Conservation (phyloP, 2,888 invertebrate genomes). For the Lepetodrilus schrolli region DNA sequence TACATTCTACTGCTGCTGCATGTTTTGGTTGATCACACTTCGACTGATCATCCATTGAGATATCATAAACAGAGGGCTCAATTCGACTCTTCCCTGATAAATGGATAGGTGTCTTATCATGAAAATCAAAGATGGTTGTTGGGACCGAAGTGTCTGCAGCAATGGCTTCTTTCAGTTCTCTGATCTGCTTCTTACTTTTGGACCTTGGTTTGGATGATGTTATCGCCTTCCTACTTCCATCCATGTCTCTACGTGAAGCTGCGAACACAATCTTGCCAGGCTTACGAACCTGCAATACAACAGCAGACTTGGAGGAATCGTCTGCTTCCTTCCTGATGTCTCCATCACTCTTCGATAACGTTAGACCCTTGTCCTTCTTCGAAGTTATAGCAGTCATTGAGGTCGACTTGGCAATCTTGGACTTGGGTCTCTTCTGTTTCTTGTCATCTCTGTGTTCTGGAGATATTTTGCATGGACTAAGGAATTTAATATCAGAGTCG, state of each 20-base stretch:
- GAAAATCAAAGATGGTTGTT: slow-evolving; percentile 56
- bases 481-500: too few relatives aligned
- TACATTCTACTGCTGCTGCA: background rate
- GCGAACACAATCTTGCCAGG: slow-evolving; percentile 63
- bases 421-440: background rate
- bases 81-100: slow-evolving; percentile 34
- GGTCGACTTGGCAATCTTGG: background rate
- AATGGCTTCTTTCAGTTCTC: slow-evolving; percentile 45
- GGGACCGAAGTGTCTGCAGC: slow-evolving; percentile 40
- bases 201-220: slow-evolving; percentile 54
- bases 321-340: background rate
- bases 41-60: slow-evolving; percentile 52
- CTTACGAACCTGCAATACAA: slow-evolving; percentile 50
- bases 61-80: slow-evolving; percentile 48
- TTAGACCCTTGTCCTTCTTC: background rate
- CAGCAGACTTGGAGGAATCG: slow-evolving; percentile 28
- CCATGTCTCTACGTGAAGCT: slow-evolving; percentile 57
- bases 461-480: background rate
- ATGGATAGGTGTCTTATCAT: slow-evolving; percentile 51
- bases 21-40: background rate
- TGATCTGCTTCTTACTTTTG: slow-evolving; percentile 52
- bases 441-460: too few relatives aligned
- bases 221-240: slow-evolving; percentile 60
- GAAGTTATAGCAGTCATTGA: background rate
- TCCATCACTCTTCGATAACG: background rate